Conservation (phyloP, 2,113 vertebrate species). For the Megaceryle torquata region DNA sequence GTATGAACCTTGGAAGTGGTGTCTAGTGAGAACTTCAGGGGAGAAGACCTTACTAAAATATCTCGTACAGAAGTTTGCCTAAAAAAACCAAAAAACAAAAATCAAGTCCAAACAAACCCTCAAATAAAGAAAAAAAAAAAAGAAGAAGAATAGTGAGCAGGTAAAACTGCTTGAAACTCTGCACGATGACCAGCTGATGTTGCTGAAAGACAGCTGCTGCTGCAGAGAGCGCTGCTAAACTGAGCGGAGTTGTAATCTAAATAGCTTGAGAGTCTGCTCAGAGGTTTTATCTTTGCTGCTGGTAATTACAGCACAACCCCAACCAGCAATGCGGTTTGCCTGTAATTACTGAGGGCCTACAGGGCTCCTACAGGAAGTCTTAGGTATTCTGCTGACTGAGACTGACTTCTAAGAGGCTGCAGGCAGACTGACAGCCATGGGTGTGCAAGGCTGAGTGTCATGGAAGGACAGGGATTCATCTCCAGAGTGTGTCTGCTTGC, state of each 20-base stretch:
- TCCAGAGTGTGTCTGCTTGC: rapidly evolving
- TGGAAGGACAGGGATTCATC: neutral
- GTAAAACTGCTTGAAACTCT: neutral
- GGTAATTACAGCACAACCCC: neutral
- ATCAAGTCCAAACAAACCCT: neutral
- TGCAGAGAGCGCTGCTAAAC: rapidly evolving
- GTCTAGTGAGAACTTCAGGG: neutral
- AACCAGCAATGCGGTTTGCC: neutral
- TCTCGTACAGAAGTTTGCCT: neutral
- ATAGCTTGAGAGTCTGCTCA: neutral
- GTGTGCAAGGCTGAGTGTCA: rapidly evolving
- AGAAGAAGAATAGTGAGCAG: neutral
- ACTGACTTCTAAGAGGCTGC: neutral
- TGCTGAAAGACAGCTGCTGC: neutral
- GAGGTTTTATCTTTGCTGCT: neutral
- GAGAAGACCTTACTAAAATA: neutral
- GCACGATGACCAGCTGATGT: rapidly evolving
- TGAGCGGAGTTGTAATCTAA: neutral
- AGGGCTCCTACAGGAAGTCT: neutral
- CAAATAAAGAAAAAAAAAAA: neutral
- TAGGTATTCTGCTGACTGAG: neutral
- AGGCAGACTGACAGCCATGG: neutral
- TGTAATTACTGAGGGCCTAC: neutral
- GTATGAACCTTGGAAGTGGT: neutral
- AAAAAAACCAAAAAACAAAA: neutral